Conservation (phyloP, 1,140 invertebrate genomes). For the Ostrea denselamellosa region DNA sequence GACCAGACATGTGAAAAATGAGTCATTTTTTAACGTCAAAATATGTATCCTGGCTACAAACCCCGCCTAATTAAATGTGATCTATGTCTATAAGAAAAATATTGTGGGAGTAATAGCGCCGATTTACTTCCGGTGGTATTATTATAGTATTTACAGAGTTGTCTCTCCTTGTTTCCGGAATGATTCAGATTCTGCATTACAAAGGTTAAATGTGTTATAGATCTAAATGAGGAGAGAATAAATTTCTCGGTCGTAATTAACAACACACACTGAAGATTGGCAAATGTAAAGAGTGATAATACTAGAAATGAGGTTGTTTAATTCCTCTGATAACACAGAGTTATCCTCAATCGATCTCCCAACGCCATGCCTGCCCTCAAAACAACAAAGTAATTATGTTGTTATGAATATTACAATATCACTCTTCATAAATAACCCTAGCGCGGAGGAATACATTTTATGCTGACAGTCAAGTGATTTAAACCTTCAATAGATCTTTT, state of each 20-base stretch:
- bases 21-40: neutral
- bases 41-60: slow-evolving; percentile 10
- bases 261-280: neutral
- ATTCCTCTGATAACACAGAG: slow-evolving; percentile 14
- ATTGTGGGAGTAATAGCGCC: neutral
- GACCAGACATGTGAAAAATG: neutral
- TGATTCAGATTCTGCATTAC: slow-evolving; percentile 19
- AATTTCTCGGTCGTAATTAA: slow-evolving; percentile 24
- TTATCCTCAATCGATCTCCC: slow-evolving; percentile 9
- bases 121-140: neutral
- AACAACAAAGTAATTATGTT: slow-evolving; percentile 20
- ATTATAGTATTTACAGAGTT: slow-evolving; percentile 34
- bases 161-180: slow-evolving; percentile 34
- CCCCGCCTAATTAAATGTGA: slow-evolving; percentile 22
- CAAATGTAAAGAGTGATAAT: slow-evolving; percentile 33
- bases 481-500: slow-evolving; percentile 29
- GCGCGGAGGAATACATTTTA: slow-evolving; percentile 33
- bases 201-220: slow-evolving; percentile 25
- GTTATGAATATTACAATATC: slow-evolving; percentile 39
- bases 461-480: slow-evolving; percentile 32
- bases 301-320: slow-evolving; percentile 26
- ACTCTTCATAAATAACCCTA: slow-evolving; percentile 8
- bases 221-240: slow-evolving; percentile 15
- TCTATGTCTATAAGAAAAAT: slow-evolving; percentile 4
- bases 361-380: neutral